Evolutionary conservation across 2,797 vertebrate species (phyloP).

Genomic region (Argyrosomus regius): DNA sequence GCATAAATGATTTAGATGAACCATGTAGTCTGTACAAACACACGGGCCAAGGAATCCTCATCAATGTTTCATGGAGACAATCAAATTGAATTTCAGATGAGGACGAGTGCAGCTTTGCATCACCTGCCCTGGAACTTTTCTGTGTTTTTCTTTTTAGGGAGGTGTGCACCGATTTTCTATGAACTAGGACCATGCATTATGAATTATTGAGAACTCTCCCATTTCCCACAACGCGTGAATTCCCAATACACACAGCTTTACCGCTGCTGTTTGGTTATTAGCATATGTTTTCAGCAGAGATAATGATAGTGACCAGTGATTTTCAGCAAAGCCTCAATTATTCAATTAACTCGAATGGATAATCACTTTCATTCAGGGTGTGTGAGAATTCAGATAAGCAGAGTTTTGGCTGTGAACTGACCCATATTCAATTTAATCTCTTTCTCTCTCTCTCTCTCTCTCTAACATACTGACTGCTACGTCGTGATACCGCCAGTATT

Average conservation of each 20-base stretch:
- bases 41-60: constrained; percentile 60
- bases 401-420: constrained; percentile 73
- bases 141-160: neutral
- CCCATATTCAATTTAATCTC: constrained; percentile 76
- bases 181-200: constrained; percentile 55
- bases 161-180: constrained; percentile 29
- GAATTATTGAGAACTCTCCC: constrained; percentile 66
- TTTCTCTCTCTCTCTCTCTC: constrained; percentile 34
- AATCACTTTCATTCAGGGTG: constrained; percentile 64
- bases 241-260: constrained; percentile 32
- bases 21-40: constrained; percentile 64
- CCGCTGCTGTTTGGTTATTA: constrained; percentile 48
- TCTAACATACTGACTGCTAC: constrained; percentile 38
- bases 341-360: constrained; percentile 67
- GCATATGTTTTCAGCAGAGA: constrained; percentile 53
- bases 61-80: constrained; percentile 74
- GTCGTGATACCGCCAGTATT: constrained; percentile 42
- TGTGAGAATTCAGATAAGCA: constrained; percentile 75
- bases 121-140: constrained; percentile 56
- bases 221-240: constrained; percentile 22
- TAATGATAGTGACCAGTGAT: constrained; percentile 60
- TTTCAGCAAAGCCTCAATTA: constrained; percentile 56
- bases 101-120: constrained; percentile 25
- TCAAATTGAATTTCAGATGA: constrained; percentile 75
- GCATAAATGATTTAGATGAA: constrained; percentile 74